Percentiles rank a stretch among this genome's conserved stretches.
Evolutionary conservation across 2,888 invertebrate genomes (phyloP).

Genomic region (Sesia bembeciformis): DNA sequence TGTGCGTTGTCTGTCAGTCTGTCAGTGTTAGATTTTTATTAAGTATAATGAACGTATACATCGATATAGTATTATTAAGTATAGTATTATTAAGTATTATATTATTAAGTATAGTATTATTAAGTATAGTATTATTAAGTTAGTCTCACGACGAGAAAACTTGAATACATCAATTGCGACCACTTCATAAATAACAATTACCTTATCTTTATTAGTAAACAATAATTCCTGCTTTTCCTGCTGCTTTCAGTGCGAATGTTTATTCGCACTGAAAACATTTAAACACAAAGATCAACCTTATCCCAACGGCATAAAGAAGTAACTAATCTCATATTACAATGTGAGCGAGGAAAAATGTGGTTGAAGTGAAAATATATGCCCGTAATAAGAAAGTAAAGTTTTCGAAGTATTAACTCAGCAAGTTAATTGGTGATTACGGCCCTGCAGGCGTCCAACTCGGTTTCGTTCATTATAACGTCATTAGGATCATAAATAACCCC

Average conservation of each 20-base stretch:
- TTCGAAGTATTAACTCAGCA: slow-evolving; percentile 2
- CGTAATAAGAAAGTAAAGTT: slow-evolving; percentile 1
- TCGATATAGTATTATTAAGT: no score
- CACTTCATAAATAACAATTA: not conserved
- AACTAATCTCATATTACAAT: not conserved
- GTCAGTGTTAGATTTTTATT: no score
- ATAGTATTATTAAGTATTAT: no score
- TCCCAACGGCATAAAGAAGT: no score
- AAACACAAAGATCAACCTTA: no score
- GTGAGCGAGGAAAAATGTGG: not conserved
- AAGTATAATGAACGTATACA: no score
- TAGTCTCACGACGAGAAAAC: not conserved
- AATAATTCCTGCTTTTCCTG: not conserved
- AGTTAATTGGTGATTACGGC: slow-evolving; percentile 25
- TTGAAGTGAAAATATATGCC: not conserved
- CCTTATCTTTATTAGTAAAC: not conserved
- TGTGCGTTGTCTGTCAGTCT: no score
- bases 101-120: no score
- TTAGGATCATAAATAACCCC: slow-evolving; percentile 8
- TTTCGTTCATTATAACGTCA: slow-evolving; percentile 20
- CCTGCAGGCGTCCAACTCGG: slow-evolving; percentile 9
- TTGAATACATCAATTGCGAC: not conserved
- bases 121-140: no score
- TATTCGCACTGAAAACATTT: not conserved
- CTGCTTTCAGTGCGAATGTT: no score